These are phyloP conservation scores for Rhincodon typus DNA, from an alignment of 2,797 vertebrate genomes.

Conservation along the genomic window DNA sequence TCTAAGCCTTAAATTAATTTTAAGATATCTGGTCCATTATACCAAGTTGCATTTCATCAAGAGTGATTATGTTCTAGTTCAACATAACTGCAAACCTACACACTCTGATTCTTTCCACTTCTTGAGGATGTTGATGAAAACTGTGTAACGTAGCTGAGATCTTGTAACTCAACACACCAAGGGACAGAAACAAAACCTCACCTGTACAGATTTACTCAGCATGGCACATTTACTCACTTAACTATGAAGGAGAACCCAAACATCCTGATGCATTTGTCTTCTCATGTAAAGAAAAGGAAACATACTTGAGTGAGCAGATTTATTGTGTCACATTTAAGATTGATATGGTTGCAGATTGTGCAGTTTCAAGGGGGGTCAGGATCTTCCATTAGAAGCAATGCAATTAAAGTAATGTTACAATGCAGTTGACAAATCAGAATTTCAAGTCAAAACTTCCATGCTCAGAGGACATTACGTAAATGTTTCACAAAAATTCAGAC, in stretches of 20 bases:
- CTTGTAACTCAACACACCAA: not conserved
- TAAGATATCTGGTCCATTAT: not conserved
- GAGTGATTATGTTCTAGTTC: not conserved
- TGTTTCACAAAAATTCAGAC: not conserved
- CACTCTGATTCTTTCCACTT: not conserved
- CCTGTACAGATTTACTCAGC: not conserved
- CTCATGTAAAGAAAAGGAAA: not conserved
- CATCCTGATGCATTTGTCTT: not conserved
- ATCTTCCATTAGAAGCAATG: not conserved
- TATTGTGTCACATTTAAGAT: not conserved
- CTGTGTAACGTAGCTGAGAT: not conserved
- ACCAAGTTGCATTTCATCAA: not conserved
- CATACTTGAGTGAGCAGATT: not conserved
- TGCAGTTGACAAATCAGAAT: not conserved
- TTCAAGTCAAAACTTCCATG: not conserved
- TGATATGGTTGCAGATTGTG: not conserved
- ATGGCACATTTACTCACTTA: not conserved
- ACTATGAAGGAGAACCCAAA: not conserved
- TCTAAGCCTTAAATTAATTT: not conserved
- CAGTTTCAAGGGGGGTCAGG: not conserved
- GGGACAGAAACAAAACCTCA: not conserved
- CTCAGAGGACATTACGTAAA: not conserved
- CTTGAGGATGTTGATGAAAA: not conserved
- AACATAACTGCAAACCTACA: not conserved
- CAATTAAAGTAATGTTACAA: not conserved